phyloP scores from a whole-genome alignment of 2,888 invertebrate species.

The Ochlodes sylvanus region DNA sequence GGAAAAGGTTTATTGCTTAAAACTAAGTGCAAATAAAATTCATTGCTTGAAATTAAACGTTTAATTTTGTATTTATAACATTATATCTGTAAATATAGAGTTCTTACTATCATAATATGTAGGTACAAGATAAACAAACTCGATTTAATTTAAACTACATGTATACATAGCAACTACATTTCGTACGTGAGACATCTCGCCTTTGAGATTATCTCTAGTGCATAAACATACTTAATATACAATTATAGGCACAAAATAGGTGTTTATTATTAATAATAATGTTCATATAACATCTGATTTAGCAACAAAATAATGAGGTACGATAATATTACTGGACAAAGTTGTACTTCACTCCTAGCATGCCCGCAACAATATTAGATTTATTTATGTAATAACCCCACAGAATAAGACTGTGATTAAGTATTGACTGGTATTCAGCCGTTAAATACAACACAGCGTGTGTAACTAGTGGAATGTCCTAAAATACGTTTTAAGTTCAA shows the following conservation, averaged over 20 bases:
- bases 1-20: too few relatives aligned
- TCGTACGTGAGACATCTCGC: constrained; percentile 67
- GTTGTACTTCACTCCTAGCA: constrained; percentile 28
- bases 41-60: constrained; percentile 66
- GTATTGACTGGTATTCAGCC: constrained; percentile 40
- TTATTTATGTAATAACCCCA: constrained; percentile 38
- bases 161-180: constrained; percentile 72
- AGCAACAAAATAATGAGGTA: constrained; percentile 69
- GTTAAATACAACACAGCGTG: constrained; percentile 61
- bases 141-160: constrained; percentile 71
- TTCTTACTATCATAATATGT: constrained; percentile 74
- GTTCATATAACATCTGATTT: constrained; percentile 71
- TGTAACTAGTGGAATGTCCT: constrained; percentile 76
- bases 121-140: constrained; percentile 79
- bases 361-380: constrained; percentile 29
- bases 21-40: constrained; percentile 16
- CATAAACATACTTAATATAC: constrained; percentile 70
- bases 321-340: constrained; percentile 43
- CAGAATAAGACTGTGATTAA: constrained; percentile 36
- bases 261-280: constrained; percentile 56
- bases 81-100: constrained; percentile 85
- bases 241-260: constrained; percentile 80
- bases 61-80: constrained; percentile 84
- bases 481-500: constrained; percentile 65
- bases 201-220: constrained; percentile 71